Percentiles rank a stretch among this genome's conserved stretches.
These are phyloP conservation scores for Aspiorhynchus laticeps DNA, from an alignment of 2,113 vertebrate genomes.

Conservation along the genomic window DNA sequence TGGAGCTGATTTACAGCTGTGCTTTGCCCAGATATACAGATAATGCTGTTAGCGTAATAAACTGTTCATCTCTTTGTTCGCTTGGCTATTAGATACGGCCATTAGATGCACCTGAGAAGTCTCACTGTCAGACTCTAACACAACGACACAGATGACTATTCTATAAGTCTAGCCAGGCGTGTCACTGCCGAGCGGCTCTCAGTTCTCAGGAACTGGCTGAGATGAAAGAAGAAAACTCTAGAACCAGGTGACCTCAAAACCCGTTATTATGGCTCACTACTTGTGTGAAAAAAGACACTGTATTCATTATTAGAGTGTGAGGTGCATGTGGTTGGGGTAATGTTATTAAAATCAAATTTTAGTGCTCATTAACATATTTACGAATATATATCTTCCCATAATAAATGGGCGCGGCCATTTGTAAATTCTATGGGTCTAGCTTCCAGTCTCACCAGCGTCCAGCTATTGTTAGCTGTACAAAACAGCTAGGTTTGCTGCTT, in stretches of 20 bases:
- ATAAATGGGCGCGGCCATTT: too few relatives aligned
- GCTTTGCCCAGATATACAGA: conserved; percentile 6
- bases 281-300: neutral
- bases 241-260: neutral
- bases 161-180: conserved; percentile 10
- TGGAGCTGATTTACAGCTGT: conserved; percentile 28
- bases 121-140: neutral
- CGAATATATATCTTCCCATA: too few relatives aligned
- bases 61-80: conserved; percentile 1
- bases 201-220: neutral
- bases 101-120: conserved; percentile 21
- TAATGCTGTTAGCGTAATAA: conserved; percentile 24
- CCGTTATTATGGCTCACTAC: neutral
- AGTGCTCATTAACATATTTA: too few relatives aligned
- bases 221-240: conserved; percentile 1
- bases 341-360: too few relatives aligned
- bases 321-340: too few relatives aligned
- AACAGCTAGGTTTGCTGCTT: too few relatives aligned
- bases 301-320: too few relatives aligned
- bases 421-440: too few relatives aligned
- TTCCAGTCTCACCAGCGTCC: too few relatives aligned
- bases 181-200: neutral
- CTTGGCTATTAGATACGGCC: conserved; percentile 14
- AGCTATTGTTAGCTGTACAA: too few relatives aligned
- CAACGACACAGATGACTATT: conserved; percentile 8